Evolutionary conservation across 2,113 vertebrate species (phyloP).

Genomic region (Podocnemis expansa): DNA sequence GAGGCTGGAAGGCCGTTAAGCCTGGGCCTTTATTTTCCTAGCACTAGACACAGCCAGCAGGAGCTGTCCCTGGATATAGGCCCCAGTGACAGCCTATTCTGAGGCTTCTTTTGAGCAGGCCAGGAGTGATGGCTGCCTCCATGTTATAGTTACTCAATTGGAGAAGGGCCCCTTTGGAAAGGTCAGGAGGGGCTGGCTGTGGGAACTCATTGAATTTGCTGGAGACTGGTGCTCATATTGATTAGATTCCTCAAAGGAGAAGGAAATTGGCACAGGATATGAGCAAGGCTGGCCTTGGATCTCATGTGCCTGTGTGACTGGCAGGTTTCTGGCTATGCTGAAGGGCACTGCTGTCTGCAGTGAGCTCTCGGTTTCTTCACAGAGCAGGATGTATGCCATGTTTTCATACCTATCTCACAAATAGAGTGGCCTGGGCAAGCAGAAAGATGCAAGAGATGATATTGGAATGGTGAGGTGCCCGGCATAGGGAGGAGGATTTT

Average conservation of each 20-base stretch:
- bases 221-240: slow-evolving; percentile 73
- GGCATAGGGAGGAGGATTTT: not conserved
- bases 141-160: slow-evolving; percentile 40
- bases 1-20: slow-evolving; percentile 82
- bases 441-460: not conserved
- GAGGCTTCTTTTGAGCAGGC: slow-evolving; percentile 77
- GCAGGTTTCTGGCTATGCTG: not conserved
- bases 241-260: slow-evolving; percentile 28
- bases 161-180: slow-evolving; percentile 80
- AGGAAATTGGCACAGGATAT: slow-evolving; percentile 54
- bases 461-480: not conserved
- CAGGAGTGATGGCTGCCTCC: slow-evolving; percentile 88
- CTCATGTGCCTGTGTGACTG: not conserved
- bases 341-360: not conserved
- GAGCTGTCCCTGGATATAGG: slow-evolving; percentile 84
- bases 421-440: not conserved
- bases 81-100: slow-evolving; percentile 80
- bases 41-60: slow-evolving; percentile 86
- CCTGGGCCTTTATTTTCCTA: slow-evolving; percentile 78
- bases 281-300: not conserved
- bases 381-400: not conserved
- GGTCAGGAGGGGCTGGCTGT: slow-evolving; percentile 82
- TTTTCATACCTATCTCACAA: not conserved
- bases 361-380: not conserved
- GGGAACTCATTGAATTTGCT: slow-evolving; percentile 73